Evolutionary conservation across 2,888 invertebrate genomes (phyloP), one percentile per base, ranked within the genome.

Genomic region (Prosapia bicincta): DNA sequence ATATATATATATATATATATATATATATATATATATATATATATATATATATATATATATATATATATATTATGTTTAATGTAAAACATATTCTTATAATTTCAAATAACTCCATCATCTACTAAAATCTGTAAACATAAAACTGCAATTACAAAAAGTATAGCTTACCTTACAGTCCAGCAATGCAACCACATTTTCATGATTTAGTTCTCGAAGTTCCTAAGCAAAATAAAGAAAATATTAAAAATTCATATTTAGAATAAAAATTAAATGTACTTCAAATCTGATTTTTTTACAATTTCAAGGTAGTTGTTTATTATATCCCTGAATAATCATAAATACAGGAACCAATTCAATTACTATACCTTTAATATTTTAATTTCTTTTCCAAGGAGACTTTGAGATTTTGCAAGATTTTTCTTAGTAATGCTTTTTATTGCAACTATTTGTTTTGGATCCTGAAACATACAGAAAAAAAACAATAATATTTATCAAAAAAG

Each of bases 361-460:
- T 5, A 80, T 84, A 93, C 93, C 89, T 98, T 97, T 74, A 99
- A 89, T 83, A 99, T 99, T 88, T 98, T 98, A 80, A 99, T 99
- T 88, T 99, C 99, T 85, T 99, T 99, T 79, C 96, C 96, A 68
- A 99, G 90, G 79, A 99, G 90, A 86, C 96, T 98, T 85, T 98
- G 98, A 69, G 98, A 97, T 86, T 99, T 99, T 77, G 95, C 94
- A 82, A 99, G 89, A 83, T 96, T 99, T 86, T 99, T 98, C 88
- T 99, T 99, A 23, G 97, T 95, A 80, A 99, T 98, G 84, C 96
- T 95, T 87, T 99, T 99, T 80, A 99, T 97, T 81, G 99, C 99
- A 79, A 99, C 99, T 30, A 93, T 91, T 81, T 92, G 90, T 82
- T 92, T 90, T 79, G 92, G 90, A 86, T 93, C 93, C 98, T 98